A percentile compares a stretch with the other conserved stretches of the same genome.
Evolutionary conservation across 2,888 invertebrate species (phyloP).

Genomic region (Lepidochitona cinerea): DNA sequence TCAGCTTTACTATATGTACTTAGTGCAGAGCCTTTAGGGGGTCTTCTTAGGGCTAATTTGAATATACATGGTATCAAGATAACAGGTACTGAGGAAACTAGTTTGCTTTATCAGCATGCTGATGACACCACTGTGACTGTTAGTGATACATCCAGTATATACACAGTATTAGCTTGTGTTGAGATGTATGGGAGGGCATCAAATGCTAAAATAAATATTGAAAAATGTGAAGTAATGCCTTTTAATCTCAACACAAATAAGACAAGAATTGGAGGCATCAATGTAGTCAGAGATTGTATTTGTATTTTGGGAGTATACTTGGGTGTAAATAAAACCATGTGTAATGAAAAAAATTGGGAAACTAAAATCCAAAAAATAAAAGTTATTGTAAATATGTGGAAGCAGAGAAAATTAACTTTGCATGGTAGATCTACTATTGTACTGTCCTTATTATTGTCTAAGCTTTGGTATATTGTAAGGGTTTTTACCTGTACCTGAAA

Average conservation of each 20-base stretch:
- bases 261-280: too few relatives aligned
- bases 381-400: background rate
- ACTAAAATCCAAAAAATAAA: background rate
- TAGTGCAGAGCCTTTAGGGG: background rate
- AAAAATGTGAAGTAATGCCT: background rate
- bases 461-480: background rate
- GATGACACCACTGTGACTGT: background rate
- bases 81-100: background rate
- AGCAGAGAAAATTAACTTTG: background rate
- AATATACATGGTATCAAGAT: background rate
- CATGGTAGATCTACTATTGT: background rate
- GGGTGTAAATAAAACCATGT: background rate
- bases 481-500: background rate
- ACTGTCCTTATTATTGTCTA: background rate
- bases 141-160: background rate
- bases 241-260: too few relatives aligned
- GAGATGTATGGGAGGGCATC: background rate
- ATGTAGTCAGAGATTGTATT: background rate
- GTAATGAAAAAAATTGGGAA: background rate
- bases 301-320: background rate
- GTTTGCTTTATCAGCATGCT: background rate
- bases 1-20: background rate
- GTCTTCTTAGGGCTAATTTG: background rate
- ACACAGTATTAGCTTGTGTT: background rate
- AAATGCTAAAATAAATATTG: background rate